phyloP scores from a whole-genome alignment of 2,113 vertebrate genomes.

The Scalopus aquaticus region DNA sequence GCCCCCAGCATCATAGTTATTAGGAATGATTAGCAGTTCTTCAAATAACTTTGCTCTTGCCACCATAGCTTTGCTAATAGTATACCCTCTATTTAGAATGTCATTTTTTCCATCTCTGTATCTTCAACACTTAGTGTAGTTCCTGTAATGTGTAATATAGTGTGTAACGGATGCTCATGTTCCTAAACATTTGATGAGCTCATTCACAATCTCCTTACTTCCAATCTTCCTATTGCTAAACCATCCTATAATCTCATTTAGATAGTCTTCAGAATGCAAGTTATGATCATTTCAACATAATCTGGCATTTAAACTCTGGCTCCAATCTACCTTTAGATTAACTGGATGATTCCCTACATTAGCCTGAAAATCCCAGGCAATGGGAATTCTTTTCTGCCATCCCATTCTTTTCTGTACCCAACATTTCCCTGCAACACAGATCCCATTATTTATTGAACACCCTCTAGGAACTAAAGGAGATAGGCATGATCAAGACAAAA shows the following conservation, averaged over 20 bases:
- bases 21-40: not conserved
- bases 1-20: not conserved
- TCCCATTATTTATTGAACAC: not conserved
- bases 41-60: not conserved
- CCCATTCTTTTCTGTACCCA: not conserved
- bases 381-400: not conserved
- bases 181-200: constrained; percentile 8
- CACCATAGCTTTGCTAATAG: not conserved
- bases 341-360: not conserved
- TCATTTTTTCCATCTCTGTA: not conserved
- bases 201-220: not conserved
- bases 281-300: not conserved
- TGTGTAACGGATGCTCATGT: not conserved
- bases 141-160: too few species aligned
- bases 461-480: not conserved
- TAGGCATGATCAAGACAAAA: not conserved
- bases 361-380: not conserved
- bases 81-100: not conserved
- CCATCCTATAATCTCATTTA: not conserved
- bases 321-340: not conserved
- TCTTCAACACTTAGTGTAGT: not conserved
- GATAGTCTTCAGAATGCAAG: not conserved
- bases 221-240: not conserved
- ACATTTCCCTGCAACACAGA: not conserved
- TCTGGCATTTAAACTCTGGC: not conserved